Percentiles rank a stretch among this genome's conserved stretches.
Evolutionary conservation across 2,113 vertebrate genomes (phyloP).

Genomic region (Pandion haliaetus): DNA sequence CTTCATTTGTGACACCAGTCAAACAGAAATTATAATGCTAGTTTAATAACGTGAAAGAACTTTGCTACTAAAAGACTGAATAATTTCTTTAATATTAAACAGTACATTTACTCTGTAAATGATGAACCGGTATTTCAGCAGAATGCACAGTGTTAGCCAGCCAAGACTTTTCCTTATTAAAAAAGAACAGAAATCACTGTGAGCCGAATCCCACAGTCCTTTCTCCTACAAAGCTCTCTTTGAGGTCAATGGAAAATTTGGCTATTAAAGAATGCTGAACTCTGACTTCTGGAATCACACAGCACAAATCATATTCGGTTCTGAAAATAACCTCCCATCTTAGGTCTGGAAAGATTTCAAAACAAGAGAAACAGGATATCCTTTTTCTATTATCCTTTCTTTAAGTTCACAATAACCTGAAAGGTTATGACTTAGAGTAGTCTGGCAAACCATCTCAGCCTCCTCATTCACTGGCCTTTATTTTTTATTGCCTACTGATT

Average conservation of each 20-base stretch:
- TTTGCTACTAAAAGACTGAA: conserved; percentile 23
- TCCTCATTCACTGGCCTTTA: not conserved
- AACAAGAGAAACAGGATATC: not conserved
- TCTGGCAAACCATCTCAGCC: not conserved
- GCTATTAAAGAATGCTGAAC: not conserved
- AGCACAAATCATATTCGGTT: not conserved
- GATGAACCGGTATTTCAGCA: conserved; percentile 39
- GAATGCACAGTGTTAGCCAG: conserved; percentile 14
- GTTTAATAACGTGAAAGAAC: conserved; percentile 52
- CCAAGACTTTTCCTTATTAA: conserved; percentile 13
- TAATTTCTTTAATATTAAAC: conserved; percentile 57
- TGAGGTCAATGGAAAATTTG: conserved; percentile 24
- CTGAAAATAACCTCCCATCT: not conserved
- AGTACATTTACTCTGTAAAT: conserved; percentile 57
- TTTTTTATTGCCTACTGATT: not conserved
- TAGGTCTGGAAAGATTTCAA: not conserved
- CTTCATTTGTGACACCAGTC: conserved; percentile 21
- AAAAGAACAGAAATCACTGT: conserved; percentile 17
- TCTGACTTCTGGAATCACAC: not conserved
- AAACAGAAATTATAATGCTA: conserved; percentile 31
- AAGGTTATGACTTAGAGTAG: not conserved
- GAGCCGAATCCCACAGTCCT: not conserved
- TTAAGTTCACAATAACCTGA: not conserved
- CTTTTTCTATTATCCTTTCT: not conserved
- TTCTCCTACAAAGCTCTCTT: conserved; percentile 25